Base-by-base conservation (phyloP, 2,113 vertebrate species). In the Tragelaphus buxtoni region DNA sequence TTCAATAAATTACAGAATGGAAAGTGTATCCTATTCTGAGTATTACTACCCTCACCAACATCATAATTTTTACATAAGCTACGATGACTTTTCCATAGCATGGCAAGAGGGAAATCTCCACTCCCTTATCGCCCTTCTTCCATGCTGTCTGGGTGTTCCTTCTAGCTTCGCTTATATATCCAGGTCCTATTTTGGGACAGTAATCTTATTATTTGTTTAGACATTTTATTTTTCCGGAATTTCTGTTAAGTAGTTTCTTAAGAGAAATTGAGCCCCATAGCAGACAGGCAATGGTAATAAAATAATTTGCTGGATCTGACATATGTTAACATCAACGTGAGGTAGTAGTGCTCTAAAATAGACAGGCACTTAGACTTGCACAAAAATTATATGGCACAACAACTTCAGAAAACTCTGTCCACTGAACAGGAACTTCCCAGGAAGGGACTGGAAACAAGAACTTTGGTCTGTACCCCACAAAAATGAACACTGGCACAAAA, bases 141-240 rank as follows among this genome's bases (percentile, higher is more conserved):
- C 60, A 93, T 20, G 13, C 51, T 77, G 45, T 86, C 22, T 72
- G 61, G 42, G 3, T 84, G 55, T 93, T 91, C 63, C 74, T 87
- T 96, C 55, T 69, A 95, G 32, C n/a, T 90, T 90, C 42, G 9
- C 22, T 76, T 88, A 39, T 56, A 32, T 58, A 61, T 13, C 42
- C 7, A 79, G n/a, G 32, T 17, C 32, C 39, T 74, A 51, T 63
- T 93, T 96, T 10, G 26, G 61, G 35, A 18, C 92, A 35, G 16
- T 30, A 90, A 90, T 85, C 42, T 84, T 80, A 92, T n/a, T 79
- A 84, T 53, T 61, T 42, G 91, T 63, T 94, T 97, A 89, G 77
- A 83, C 10, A 65, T 82, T 95, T 94, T 84, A 58, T 83, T 97
- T 97, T 95, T 86, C 83, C 79, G 24, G 30, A 96, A 96, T 90